phyloP scores from a whole-genome alignment of 1,140 invertebrate species.

The honey bee (Apis mellifera) region DNA sequence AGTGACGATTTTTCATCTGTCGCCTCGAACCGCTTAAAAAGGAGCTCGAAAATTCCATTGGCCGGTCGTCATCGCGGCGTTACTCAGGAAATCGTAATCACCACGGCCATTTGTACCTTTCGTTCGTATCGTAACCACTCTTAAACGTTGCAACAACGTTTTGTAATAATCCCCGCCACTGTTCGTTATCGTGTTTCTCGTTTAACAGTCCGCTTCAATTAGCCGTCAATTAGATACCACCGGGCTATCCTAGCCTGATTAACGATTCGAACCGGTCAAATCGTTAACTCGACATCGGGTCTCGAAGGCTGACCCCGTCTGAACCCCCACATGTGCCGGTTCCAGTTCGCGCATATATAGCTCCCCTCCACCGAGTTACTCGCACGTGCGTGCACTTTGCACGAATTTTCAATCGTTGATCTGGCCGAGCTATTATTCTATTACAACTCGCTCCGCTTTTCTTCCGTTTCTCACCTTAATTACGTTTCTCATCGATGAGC shows the following conservation, averaged over 20 bases:
- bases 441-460: constrained; percentile 43
- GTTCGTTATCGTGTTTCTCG: constrained; percentile 67
- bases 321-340: constrained; percentile 44
- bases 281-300: constrained; percentile 60
- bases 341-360: constrained; percentile 5
- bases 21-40: not conserved
- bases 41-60: constrained; percentile 34
- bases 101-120: constrained; percentile 45
- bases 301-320: constrained; percentile 45
- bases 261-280: constrained; percentile 66
- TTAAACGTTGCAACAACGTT: constrained; percentile 55
- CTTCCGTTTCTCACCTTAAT: constrained; percentile 30
- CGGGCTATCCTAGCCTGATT: constrained; percentile 54
- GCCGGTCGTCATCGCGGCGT: constrained; percentile 32
- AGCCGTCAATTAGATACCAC: constrained; percentile 67
- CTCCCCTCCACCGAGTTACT: not conserved
- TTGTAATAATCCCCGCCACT: constrained; percentile 58
- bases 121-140: constrained; percentile 25
- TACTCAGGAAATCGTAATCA: constrained; percentile 24
- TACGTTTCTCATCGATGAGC: constrained; percentile 53
- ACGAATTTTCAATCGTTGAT: constrained; percentile 49
- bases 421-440: too few species aligned
- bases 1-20: not conserved
- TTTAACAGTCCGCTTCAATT: constrained; percentile 67
- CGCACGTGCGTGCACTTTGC: constrained; percentile 25